Evolutionary conservation across 2,797 vertebrate species (phyloP), one percentile per base, ranked within the genome.

Genomic region (Pseudochirops corinnae): DNA sequence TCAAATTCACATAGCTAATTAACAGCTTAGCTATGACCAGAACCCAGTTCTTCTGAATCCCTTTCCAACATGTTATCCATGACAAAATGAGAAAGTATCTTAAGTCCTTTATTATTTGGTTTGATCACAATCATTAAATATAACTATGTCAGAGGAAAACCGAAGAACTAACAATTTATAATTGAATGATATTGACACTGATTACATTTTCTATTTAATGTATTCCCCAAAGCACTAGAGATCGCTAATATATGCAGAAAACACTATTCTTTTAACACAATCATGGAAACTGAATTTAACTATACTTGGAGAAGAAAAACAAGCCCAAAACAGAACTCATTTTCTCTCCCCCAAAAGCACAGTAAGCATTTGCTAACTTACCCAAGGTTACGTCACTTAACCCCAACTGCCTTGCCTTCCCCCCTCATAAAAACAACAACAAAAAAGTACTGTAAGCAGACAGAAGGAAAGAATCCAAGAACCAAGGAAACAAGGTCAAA

Each of bases 181-280:
- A 4, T 33, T 62, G 60, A 62, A 62, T 33, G 31, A 62, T 62
- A 5, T 62, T 62, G 60, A 62, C 60, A 24, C 5, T 91, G 90
- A 92, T 90, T 60, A 74, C 93, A 96, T 82, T 82, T 56, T 92
- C 60, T 67, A 74, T 31, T 56, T 91, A 53, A 93, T 53, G 97
- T 93, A 96, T 52, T 96, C 26, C 62, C 94, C 29, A 7, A 6
- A 95, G 94, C 96, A 93, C 95, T 93, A 96, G 97, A 60, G 96
- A 97, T 94, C 94, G 3, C 96, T 96, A 95, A 67, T 56, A 56
- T 56, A 91, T 58, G 90, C 95, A 96, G 93, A 93, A 97, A 96
- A 10, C 13, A 55, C 5, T 90, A 5, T n/a, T n/a, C n/a, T n/a
- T n/a, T 52, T 26, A 55, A 62, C 28, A 90, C 91, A 95, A 94